Base-by-base conservation (phyloP, 2,888 invertebrate species). In the Sialis lutaria region DNA sequence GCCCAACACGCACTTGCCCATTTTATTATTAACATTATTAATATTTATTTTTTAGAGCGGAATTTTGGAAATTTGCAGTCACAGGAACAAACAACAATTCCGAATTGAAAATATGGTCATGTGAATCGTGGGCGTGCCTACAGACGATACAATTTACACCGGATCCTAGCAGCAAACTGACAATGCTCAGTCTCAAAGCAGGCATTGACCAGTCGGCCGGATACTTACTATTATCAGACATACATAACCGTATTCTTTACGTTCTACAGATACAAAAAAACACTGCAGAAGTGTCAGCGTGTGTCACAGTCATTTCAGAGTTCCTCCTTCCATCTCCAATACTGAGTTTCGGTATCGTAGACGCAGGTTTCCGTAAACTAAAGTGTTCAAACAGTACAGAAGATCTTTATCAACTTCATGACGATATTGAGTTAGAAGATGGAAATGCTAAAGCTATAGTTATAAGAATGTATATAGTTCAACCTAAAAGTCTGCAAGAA, bases 21-120 rank as follows among this genome's bases (percentile, higher is more conserved):
- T n/a, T n/a, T n/a, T n/a, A n/a, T n/a, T n/a, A n/a, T n/a, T n/a
- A n/a, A n/a, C n/a, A 4, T 37, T 37, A 37, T 10, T 41, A 40
- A 40, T 33, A 10, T 50, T 50, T 40, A 33, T 8, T 47, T 60
- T 60, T 44, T 55, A 78, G 77, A 54, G 74, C 72, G 9, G 79
- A 84, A 60, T 92, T 93, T 65, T 97, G 97, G 96, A 92, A 92
- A 64, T 93, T 85, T 66, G 92, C 89, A 0, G 76, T 96, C 40
- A 95, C 96, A 0, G 91, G 91, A 1, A 83, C 90, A 0, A 82
- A 85, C 52, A 79, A 87, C 62, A 95, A 95, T 67, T 81, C 87
- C 0, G 87, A 88, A 57, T 69, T 96, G 46, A 95, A 93, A 66
- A 71, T 84, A 42, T 96, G 95, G 93, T 89, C 90, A 6, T 96